These are phyloP conservation scores for Eupithecia vulgata DNA, from an alignment of 2,888 invertebrate species.

Conservation along the genomic window DNA sequence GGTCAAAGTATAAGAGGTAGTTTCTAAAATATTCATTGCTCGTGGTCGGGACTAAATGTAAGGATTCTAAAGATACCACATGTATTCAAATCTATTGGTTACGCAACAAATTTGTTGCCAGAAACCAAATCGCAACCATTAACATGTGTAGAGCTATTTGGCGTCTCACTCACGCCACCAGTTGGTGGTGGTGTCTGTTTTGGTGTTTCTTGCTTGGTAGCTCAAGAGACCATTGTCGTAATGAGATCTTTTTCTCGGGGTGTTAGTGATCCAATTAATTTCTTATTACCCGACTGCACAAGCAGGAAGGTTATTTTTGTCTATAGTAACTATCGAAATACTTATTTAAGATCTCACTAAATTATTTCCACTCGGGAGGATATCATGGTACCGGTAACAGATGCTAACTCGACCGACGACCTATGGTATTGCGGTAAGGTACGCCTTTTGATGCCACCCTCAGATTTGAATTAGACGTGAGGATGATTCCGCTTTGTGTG, in stretches of 20 bases:
- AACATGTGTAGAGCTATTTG: no score
- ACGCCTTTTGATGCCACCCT: slow-evolving; percentile 52
- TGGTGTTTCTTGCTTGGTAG: no score
- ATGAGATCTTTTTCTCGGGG: background rate
- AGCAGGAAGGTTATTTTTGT: background rate
- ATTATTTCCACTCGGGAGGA: slow-evolving; percentile 12
- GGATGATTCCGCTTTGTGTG: slow-evolving; percentile 29
- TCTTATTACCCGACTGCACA: background rate
- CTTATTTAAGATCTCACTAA: background rate
- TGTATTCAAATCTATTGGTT: background rate
- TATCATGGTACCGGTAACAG: slow-evolving; percentile 20
- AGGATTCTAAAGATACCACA: background rate
- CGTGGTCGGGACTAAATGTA: background rate
- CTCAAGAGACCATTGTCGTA: no score
- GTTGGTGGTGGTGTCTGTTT: no score
- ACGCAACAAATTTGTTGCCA: no score
- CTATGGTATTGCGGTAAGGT: slow-evolving; percentile 41
- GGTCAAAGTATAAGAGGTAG: no score
- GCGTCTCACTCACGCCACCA: no score
- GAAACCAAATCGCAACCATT: no score
- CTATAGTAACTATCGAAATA: background rate
- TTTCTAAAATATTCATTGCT: no score
- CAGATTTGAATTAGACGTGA: slow-evolving; percentile 44
- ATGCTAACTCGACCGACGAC: slow-evolving; percentile 20
- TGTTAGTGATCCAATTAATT: background rate